phyloP scores from a whole-genome alignment of 2,797 vertebrate species.

The Sciurus carolinensis region DNA sequence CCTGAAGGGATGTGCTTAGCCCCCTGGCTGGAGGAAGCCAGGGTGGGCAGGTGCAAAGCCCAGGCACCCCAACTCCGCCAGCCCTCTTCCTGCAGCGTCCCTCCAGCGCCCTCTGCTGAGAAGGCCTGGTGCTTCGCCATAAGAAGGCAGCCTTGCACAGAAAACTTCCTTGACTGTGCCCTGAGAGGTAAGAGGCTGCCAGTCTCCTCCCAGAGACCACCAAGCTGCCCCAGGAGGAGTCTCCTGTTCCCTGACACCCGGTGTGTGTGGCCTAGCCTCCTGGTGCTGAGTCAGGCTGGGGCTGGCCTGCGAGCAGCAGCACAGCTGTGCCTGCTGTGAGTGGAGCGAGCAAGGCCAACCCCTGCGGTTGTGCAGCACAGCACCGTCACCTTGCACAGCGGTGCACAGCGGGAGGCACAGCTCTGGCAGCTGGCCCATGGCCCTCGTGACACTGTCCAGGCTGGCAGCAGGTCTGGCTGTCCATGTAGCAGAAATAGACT shows the following conservation, averaged over 20 bases:
- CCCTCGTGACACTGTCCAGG: not conserved
- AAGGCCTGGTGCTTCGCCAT: not conserved
- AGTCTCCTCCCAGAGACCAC: not conserved
- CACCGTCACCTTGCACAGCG: not conserved
- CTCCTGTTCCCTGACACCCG: not conserved
- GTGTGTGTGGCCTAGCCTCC: not conserved
- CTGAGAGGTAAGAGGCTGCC: not conserved
- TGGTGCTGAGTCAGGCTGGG: constrained; percentile 58
- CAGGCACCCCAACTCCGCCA: not conserved
- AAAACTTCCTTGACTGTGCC: not conserved
- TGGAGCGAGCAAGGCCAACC: not conserved
- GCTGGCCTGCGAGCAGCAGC: not conserved
- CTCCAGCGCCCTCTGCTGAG: constrained; percentile 49
- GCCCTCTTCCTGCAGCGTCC: not conserved
- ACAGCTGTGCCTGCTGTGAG: not conserved
- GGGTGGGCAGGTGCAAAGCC: not conserved
- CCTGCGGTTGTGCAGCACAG: not conserved
- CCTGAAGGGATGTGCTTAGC: not conserved
- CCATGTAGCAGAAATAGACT: not conserved
- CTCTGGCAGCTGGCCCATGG: not conserved
- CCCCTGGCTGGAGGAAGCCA: not conserved
- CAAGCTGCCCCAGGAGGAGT: not conserved
- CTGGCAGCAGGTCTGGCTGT: not conserved
- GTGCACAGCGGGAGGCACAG: not conserved
- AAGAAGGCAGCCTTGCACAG: not conserved